Evolutionary conservation across 2,797 vertebrate species (phyloP).

Genomic region (Macrochelys suwanniensis): DNA sequence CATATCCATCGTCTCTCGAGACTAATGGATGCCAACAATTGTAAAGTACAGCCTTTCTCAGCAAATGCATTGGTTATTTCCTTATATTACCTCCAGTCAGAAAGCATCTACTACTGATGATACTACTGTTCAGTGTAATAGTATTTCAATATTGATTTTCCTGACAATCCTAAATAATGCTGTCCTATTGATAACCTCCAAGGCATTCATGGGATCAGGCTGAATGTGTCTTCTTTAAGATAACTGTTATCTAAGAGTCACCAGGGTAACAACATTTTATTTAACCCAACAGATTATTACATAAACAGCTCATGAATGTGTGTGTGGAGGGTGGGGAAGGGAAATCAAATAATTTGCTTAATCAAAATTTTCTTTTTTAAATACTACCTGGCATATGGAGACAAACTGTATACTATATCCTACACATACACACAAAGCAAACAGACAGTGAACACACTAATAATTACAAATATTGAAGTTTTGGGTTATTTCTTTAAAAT

Average conservation of each 20-base stretch:
- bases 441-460: rapidly evolving
- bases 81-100: not conserved
- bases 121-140: not conserved
- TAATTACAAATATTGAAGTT: rapidly evolving
- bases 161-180: conserved; percentile 47
- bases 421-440: not conserved
- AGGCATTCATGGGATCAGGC: conserved; percentile 11
- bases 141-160: conserved; percentile 68
- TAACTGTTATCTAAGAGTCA: conserved; percentile 33
- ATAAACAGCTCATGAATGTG: not conserved
- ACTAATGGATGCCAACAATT: too few species aligned
- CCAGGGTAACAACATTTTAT: conserved; percentile 24
- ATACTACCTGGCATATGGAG: not conserved
- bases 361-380: not conserved
- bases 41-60: not conserved
- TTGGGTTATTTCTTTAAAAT: rapidly evolving
- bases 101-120: not conserved
- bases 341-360: conserved; percentile 21
- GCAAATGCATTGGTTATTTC: not conserved
- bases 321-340: not conserved
- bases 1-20: too few species aligned
- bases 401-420: not conserved
- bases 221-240: conserved; percentile 41
- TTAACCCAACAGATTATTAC: conserved; percentile 49
- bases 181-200: conserved; percentile 61